phyloP scores from a whole-genome alignment of 1,140 invertebrate genomes.

The Augochlora pura region DNA sequence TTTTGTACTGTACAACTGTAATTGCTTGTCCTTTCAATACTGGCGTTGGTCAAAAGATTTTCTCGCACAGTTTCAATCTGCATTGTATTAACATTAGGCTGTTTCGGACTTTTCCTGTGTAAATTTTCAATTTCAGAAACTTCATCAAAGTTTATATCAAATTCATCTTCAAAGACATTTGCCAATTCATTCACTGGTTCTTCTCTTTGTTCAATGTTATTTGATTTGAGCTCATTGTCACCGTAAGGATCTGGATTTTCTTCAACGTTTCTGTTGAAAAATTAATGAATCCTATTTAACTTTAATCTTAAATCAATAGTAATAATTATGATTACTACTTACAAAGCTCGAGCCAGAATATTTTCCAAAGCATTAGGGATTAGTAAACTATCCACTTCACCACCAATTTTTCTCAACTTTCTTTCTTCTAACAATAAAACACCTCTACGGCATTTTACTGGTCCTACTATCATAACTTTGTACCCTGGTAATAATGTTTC shows the following conservation, averaged over 20 bases:
- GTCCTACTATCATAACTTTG: slow-evolving; percentile 82
- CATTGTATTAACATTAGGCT: not conserved
- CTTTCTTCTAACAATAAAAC: slow-evolving; percentile 85
- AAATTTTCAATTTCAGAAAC: slow-evolving; percentile 57
- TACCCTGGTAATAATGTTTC: slow-evolving; percentile 75
- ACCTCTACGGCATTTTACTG: slow-evolving; percentile 86
- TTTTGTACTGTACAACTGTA: not conserved
- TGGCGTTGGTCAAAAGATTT: not conserved
- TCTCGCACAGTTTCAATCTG: not conserved
- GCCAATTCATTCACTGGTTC: slow-evolving; percentile 16
- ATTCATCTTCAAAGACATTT: slow-evolving; percentile 66
- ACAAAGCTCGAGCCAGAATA: slow-evolving; percentile 82
- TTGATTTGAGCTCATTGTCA: slow-evolving; percentile 46
- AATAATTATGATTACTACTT: slow-evolving; percentile 51
- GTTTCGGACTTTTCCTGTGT: slow-evolving; percentile 19
- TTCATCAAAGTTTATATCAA: slow-evolving; percentile 66
- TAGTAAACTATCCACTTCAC: slow-evolving; percentile 86
- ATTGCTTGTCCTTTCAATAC: not conserved
- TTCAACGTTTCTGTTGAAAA: slow-evolving; percentile 70
- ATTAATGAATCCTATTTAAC: slow-evolving; percentile 2
- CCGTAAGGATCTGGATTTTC: slow-evolving; percentile 79
- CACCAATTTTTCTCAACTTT: slow-evolving; percentile 85
- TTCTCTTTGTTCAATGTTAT: slow-evolving; percentile 19
- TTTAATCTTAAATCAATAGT: too few species aligned
- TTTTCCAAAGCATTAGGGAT: slow-evolving; percentile 83